Base-by-base conservation (phyloP, 2,113 vertebrate genomes). In the Balaeniceps rex region DNA sequence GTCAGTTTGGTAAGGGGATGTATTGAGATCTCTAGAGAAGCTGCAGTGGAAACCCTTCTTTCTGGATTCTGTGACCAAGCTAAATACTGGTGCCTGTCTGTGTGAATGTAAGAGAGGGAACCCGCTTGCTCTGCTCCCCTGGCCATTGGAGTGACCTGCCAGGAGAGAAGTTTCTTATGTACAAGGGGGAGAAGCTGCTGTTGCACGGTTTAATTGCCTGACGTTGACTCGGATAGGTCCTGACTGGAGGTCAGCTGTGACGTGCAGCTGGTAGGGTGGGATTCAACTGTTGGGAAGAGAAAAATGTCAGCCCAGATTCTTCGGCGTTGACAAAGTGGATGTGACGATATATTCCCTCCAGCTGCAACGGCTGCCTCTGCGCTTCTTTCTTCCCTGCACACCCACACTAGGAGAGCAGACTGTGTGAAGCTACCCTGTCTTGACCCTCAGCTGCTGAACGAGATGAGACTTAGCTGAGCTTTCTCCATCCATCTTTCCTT, bases 161-260 rank as follows among this genome's bases (percentile, higher is more conserved):
- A 42, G 75, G 89, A 80, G 66, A 95, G 89, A 58, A 72, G 33
- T 63, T 91, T 51, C 75, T 74, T 90, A 69, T 90, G 90, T 76
- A 44, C 46, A n/a, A 72, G 71, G 31, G 38, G 64, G 36, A 92
- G 83, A 93, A 82, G 87, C 94, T 95, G 94, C 78, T 89, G 70
- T 94, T 81, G 58, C 51, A 74, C 0, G 0, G 42, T 84, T 91
- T 80, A 88, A 60, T 81, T 0, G 3, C 68, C 75, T 95, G 93
- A 88, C 1, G 1, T 95, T 96, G 91, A 97, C 79, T 95, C 78
- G 78, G 87, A 97, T 95, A 65, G 84, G 87, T 94, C 87, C 87
- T 97, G 96, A 97, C 93, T 93, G 83, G 93, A 96, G 95, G 94
- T 97, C 97, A 96, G 91, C 81, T 92, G 74, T 97, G 97, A 96